Evolutionary conservation across 1,140 invertebrate species (phyloP).

Genomic region (Cotesia glomerata): DNA sequence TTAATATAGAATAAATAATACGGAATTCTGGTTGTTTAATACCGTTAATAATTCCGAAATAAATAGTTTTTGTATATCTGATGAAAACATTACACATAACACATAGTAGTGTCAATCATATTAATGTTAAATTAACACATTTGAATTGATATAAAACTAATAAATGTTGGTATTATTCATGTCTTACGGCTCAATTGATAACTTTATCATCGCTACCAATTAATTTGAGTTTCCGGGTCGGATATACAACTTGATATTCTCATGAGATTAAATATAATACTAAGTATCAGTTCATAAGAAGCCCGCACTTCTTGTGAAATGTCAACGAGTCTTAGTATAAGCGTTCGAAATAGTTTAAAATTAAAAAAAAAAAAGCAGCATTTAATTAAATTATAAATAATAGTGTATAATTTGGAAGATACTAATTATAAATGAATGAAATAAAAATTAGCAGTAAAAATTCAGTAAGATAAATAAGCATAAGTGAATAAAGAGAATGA

Average conservation of each 20-base stretch:
- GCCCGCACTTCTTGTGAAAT: conserved; percentile 13
- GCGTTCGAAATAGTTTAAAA: conserved; percentile 13
- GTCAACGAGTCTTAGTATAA: background rate
- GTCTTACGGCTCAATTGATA: no score
- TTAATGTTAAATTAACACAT: no score
- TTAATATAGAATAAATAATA: no score
- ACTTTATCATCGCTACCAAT: no score
- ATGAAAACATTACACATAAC: no score
- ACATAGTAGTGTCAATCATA: no score
- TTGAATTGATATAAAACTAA: no score
- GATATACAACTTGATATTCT: background rate
- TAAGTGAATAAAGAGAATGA: background rate
- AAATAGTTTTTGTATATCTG: no score
- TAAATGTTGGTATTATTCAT: no score
- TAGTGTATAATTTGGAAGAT: background rate
- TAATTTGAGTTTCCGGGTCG: background rate
- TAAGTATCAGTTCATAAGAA: conserved; percentile 7
- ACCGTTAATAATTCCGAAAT: no score
- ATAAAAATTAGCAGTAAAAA: background rate
- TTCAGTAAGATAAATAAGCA: background rate
- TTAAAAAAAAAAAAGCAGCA: background rate
- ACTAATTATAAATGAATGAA: background rate
- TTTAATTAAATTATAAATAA: background rate
- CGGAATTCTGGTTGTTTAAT: no score
- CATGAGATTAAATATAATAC: conserved; percentile 2